Evolutionary conservation across 2,888 invertebrate species (phyloP), one percentile per base, ranked within the genome.

Genomic region (Eupithecia insigniata): DNA sequence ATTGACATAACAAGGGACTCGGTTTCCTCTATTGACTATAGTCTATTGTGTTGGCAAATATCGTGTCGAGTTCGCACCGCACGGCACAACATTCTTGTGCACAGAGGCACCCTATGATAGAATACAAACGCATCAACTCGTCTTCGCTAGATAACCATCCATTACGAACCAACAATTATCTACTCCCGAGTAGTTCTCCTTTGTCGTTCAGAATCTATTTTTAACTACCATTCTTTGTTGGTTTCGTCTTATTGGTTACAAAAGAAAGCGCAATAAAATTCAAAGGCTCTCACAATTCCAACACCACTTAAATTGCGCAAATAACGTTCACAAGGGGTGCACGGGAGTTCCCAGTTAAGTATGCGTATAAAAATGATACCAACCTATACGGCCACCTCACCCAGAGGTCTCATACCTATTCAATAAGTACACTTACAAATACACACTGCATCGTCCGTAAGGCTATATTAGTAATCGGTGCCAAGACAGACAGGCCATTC

Each of bases 401-500:
- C 10, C 10, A 34, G 8, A 51, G 22, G 22, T 26, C 4, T 51
- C 7, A 22, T 51, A 51, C 8, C 0, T 51, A 51, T 51, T n/a
- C 26, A 26, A 30, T 60, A 30, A 30, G 30, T 32, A 22, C 26
- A 26, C 46, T 34, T 73, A 72, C 73, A 72, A 68, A 74, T 71
- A n/a, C n/a, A n/a, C n/a, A 73, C 73, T 73, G 74, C 68, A 75
- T 77, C 78, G 75, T 74, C 65, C 36, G 76, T 74, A 74, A 74
- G 46, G 55, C 72, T 73, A 77, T 79, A 79, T 78, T 76, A 72
- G 84, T 87, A 87, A 89, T 89, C 86, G 86, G 85, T 86, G 87
- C 83, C 46, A 86, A 89, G 91, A 87, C 87, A 89, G 91, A 87
- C 87, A 86, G 92, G 91, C 85, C 93, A 84, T 92, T 92, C 92